phyloP scores from a whole-genome alignment of 2,888 invertebrate species.

The Parochlus steinenii region DNA sequence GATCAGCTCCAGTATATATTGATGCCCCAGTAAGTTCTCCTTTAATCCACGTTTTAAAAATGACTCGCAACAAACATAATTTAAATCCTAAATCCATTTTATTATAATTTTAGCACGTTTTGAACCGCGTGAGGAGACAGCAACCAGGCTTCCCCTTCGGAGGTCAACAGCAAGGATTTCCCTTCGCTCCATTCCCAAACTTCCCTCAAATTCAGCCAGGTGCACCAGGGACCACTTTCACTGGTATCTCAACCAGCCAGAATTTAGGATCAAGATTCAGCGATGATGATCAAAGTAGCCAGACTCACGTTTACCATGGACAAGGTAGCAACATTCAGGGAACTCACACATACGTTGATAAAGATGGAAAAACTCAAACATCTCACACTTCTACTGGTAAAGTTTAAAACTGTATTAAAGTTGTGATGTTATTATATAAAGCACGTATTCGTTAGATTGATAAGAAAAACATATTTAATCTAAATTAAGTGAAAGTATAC shows the following conservation, averaged over 20 bases:
- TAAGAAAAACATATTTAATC: no score
- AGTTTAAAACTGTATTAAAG: neutral
- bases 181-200: constrained; percentile 1
- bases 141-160: constrained; percentile 7
- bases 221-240: no score
- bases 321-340: neutral
- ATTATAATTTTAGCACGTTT: neutral
- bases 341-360: neutral
- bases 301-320: neutral
- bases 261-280: constrained; percentile 12
- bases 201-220: neutral
- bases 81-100: neutral
- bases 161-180: neutral
- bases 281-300: constrained; percentile 9
- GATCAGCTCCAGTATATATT: constrained; percentile 11
- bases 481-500: no score
- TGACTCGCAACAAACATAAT: neutral
- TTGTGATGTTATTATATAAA: neutral
- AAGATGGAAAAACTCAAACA: constrained; percentile 2
- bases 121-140: constrained; percentile 7
- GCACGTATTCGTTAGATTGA: no score
- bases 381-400: constrained; percentile 2
- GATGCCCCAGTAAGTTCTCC: constrained; percentile 11
- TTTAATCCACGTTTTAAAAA: constrained; percentile 2
- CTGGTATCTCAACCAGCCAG: neutral